Conservation (phyloP, 2,113 vertebrate genomes). For the Gulo gulo region DNA sequence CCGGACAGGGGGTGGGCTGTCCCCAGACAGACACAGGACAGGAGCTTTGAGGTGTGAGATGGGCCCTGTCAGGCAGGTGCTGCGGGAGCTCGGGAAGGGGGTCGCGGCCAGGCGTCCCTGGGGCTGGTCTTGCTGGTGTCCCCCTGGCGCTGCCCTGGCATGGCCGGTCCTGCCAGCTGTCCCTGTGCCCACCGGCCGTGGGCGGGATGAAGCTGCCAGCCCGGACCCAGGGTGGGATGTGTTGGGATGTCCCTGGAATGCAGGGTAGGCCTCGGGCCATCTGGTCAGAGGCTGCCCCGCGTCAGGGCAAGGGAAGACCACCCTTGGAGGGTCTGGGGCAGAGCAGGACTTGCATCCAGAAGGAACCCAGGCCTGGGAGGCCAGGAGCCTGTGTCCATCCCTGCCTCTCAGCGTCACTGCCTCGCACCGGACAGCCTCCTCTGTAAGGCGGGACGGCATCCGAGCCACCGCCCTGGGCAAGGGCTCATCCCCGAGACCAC, state of each 20-base stretch:
- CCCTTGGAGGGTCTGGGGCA: neutral
- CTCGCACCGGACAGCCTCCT: neutral
- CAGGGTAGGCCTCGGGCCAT: neutral
- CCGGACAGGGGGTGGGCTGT: neutral
- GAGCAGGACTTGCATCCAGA: neutral
- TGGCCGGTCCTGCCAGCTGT: neutral
- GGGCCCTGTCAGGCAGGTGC: neutral
- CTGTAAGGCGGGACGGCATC: rapidly evolving
- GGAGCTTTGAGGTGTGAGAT: neutral
- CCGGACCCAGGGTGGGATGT: neutral
- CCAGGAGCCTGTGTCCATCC: rapidly evolving
- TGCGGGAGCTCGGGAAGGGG: rapidly evolving
- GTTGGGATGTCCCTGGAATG: neutral
- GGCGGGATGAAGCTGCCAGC: neutral
- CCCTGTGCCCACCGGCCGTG: neutral
- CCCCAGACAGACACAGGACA: neutral
- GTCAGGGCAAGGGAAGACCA: rapidly evolving
- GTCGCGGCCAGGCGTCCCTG: rapidly evolving
- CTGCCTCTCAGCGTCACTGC: rapidly evolving
- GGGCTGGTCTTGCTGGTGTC: rapidly evolving
- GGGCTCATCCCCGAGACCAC: rapidly evolving
- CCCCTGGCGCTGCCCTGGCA: too few species aligned
- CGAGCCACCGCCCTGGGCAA: rapidly evolving
- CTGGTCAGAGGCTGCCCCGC: neutral
- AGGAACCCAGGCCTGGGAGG: too few species aligned